These are phyloP conservation scores for Papilio xuthus DNA, from an alignment of 1,140 invertebrate genomes.

Conservation along the genomic window DNA sequence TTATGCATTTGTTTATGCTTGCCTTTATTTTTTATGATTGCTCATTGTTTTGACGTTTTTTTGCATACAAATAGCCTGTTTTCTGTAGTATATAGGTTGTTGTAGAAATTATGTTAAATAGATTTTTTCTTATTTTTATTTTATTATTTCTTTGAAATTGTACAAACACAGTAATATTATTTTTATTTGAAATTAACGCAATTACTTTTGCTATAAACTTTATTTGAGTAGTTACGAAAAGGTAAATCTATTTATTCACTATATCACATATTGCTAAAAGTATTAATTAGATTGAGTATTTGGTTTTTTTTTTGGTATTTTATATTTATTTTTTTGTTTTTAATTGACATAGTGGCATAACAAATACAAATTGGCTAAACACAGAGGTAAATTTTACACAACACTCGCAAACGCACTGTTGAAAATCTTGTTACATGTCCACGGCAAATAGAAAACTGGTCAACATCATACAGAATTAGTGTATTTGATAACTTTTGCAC, in stretches of 20 bases:
- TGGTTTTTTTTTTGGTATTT: constrained; percentile 41
- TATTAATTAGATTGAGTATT: constrained; percentile 36
- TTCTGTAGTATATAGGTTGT: background rate
- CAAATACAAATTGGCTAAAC: constrained; percentile 57
- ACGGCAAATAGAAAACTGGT: background rate
- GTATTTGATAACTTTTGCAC: too few species aligned
- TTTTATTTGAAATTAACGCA: background rate
- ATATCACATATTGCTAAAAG: constrained; percentile 36
- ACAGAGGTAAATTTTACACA: constrained; percentile 49
- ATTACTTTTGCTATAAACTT: background rate
- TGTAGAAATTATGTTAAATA: background rate
- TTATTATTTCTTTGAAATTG: background rate
- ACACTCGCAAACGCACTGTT: constrained; percentile 59
- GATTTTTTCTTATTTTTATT: background rate
- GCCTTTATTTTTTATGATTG: background rate
- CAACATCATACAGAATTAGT: too few species aligned
- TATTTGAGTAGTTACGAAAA: background rate
- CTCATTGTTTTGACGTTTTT: background rate
- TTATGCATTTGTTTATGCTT: constrained; percentile 30
- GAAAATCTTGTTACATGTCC: constrained; percentile 28
- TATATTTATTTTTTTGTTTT: constrained; percentile 50
- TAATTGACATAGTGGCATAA: constrained; percentile 78
- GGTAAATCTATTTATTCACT: constrained; percentile 29
- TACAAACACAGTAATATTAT: background rate
- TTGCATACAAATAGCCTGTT: background rate